Percentiles rank a stretch among this genome's conserved stretches.
Conservation (phyloP, 2,888 invertebrate genomes). For the Penaeus monodon region DNA sequence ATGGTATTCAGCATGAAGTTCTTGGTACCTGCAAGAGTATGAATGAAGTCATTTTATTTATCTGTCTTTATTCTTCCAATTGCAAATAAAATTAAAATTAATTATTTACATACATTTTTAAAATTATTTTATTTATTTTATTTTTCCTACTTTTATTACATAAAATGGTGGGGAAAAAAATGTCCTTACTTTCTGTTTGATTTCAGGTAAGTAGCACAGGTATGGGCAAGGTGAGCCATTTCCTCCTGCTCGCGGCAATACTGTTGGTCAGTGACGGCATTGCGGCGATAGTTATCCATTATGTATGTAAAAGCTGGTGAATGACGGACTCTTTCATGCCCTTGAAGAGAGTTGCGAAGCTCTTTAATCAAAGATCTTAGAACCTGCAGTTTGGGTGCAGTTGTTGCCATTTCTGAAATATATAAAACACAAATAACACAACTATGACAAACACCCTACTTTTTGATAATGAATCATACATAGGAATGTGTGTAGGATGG, state of each 20-base stretch:
- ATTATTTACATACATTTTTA: no score
- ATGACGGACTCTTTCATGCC: slow-evolving; percentile 28
- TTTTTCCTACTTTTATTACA: no score
- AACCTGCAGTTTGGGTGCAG: slow-evolving; percentile 21
- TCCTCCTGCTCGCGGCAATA: slow-evolving; percentile 87
- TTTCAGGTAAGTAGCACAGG: slow-evolving; percentile 83
- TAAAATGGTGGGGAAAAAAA: slow-evolving; percentile 15
- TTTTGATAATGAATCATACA: no score
- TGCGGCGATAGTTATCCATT: slow-evolving; percentile 54
- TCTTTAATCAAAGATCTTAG: slow-evolving; percentile 36
- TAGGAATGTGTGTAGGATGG: no score
- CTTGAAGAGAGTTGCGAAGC: slow-evolving; percentile 15
- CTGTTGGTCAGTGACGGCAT: slow-evolving; percentile 80
- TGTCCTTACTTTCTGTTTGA: slow-evolving; percentile 76
- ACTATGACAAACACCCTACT: neutral
- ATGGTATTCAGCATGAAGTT: slow-evolving; percentile 81
- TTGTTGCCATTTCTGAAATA: slow-evolving; percentile 36
- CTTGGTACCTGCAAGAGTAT: slow-evolving; percentile 69
- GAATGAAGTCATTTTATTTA: neutral
- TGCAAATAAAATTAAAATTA: no score
- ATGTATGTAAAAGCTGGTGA: slow-evolving; percentile 46
- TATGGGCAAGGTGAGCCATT: slow-evolving; percentile 81
- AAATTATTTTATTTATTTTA: neutral
- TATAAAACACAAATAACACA: neutral
- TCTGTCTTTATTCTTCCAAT: neutral